Evolutionary conservation across 2,888 invertebrate genomes (phyloP).

Genomic region (Cephus spinipes): DNA sequence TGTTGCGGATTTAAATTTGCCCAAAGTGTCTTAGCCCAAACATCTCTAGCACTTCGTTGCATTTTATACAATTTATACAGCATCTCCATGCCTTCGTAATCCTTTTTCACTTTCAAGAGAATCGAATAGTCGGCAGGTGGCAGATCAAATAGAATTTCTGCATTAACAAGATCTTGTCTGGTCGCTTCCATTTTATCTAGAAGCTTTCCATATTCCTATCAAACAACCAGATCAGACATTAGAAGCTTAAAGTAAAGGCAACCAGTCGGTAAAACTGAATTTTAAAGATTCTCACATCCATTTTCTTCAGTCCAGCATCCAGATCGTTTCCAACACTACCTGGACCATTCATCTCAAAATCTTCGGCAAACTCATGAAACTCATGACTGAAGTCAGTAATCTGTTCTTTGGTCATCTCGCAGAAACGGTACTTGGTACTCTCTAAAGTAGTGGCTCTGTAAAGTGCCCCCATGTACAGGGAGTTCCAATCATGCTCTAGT

Average conservation of each 20-base stretch:
- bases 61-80: constrained; percentile 83
- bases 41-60: constrained; percentile 81
- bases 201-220: constrained; percentile 73
- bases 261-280: not conserved
- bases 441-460: constrained; percentile 78
- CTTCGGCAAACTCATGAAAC: constrained; percentile 76
- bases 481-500: constrained; percentile 78
- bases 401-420: constrained; percentile 81
- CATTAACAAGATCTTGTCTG: constrained; percentile 74
- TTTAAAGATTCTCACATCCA: constrained; percentile 70
- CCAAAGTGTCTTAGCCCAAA: constrained; percentile 92
- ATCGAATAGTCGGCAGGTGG: constrained; percentile 86
- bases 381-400: constrained; percentile 76
- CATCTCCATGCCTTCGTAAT: constrained; percentile 76
- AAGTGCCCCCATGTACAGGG: constrained; percentile 76
- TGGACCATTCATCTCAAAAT: constrained; percentile 83
- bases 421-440: constrained; percentile 88
- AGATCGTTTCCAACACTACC: constrained; percentile 83
- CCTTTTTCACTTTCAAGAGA: constrained; percentile 74
- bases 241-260: not conserved
- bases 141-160: constrained; percentile 90
- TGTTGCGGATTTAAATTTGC: constrained; percentile 86
- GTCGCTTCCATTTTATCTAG: constrained; percentile 77
- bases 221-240: constrained; percentile 29
- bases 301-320: constrained; percentile 77